Conservation (phyloP, 2,888 invertebrate genomes). For the Erpobdella octoculata region DNA sequence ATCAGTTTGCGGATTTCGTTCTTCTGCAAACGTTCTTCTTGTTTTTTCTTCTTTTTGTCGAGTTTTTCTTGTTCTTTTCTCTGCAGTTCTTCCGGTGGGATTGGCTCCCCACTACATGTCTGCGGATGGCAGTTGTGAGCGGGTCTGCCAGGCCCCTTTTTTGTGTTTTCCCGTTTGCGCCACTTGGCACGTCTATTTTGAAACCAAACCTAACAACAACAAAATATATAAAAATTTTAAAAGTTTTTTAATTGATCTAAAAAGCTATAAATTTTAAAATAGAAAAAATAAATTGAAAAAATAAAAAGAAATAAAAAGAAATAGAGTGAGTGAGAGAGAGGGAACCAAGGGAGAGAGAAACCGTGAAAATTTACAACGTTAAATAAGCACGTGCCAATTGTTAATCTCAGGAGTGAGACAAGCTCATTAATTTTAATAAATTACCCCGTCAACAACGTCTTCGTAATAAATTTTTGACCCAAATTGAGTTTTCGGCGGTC, state of each 20-base stretch:
- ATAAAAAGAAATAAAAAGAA: too few relatives aligned
- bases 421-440: constrained; percentile 37
- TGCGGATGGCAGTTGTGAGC: constrained; percentile 97
- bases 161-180: constrained; percentile 97
- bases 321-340: not conserved
- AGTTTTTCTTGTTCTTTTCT: constrained; percentile 49
- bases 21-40: constrained; percentile 68
- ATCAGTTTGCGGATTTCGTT: constrained; percentile 31
- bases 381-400: constrained; percentile 8
- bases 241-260: not conserved
- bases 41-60: constrained; percentile 72
- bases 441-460: constrained; percentile 28
- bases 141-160: constrained; percentile 93
- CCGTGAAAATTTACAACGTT: not conserved
- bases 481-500: constrained; percentile 31
- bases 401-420: constrained; percentile 4
- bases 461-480: constrained; percentile 33
- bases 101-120: constrained; percentile 92
- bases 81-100: constrained; percentile 66
- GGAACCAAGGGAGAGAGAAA: not conserved
- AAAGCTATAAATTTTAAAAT: not conserved
- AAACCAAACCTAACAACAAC: constrained; percentile 84
- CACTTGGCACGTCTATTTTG: constrained; percentile 98
- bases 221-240: constrained; percentile 31
- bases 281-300: not conserved